Evolutionary conservation across 2,888 invertebrate genomes (phyloP), one percentile per base, ranked within the genome.

Genomic region (Megalurothrips usitatus): DNA sequence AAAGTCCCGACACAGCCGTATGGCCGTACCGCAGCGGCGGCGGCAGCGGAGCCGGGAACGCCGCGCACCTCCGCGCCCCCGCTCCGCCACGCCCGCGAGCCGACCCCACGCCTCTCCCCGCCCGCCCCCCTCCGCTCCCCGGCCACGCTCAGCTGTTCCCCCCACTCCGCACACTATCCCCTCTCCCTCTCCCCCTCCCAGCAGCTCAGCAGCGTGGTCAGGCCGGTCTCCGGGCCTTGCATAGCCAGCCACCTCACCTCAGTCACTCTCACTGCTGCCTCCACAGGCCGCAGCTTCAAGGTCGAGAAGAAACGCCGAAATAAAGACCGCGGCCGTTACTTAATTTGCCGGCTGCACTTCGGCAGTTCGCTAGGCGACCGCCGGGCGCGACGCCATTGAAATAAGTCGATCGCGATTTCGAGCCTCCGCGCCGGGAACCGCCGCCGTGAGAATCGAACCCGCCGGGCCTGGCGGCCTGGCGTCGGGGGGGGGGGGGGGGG

Each of bases 1-100:
- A 75, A 75, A 75, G 68, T 75, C 68, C 68, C 58, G 68, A 75
- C 58, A 58, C 68, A 75, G 68, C 68, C 68, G 34, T 43, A 6
- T 43, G 34, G 34, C 34, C 34, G 34, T 43, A 43, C 34, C 34
- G 68, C 68, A 75, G 68, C 68, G 68, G 68, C n/a, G 63, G n/a
- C 63, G n/a, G 63, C 34, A 43, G 68, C 68, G 23, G 11, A n/a
- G 68, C 68, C 26, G 68, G 68, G 68, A n/a, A 23, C 68, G 68
- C 68, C 68, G 68, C 68, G 68, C 68, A 26, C 68, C 68, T 11
- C 68, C 26, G 26, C 68, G 68, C 68, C 68, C 68, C 68, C 26
- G 12, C 68, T 12, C 68, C 68, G 58, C 58, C 58, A 17, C 9
- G 68, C 23, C 68, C 26, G 68, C 26, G 68, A 43, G 2, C 34